These are phyloP conservation scores for Marmota monax DNA, from an alignment of 2,113 vertebrate genomes.

Conservation along the genomic window DNA sequence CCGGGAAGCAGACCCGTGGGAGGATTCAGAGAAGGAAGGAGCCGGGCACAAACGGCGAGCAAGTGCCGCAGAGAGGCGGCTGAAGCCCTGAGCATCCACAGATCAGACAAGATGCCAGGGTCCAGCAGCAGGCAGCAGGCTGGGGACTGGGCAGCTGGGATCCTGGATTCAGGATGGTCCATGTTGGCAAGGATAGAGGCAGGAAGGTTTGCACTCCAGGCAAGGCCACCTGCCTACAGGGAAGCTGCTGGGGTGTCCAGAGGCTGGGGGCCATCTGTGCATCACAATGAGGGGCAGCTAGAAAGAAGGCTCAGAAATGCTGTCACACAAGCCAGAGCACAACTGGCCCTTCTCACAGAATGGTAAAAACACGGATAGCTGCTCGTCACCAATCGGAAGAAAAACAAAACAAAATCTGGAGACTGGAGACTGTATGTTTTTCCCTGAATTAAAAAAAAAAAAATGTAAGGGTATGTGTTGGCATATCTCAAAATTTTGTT, in stretches of 20 bases:
- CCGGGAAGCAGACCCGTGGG: too few relatives aligned
- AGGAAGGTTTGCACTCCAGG: fast-evolving
- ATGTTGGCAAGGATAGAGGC: fast-evolving
- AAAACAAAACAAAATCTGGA: neutral
- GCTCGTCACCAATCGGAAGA: neutral
- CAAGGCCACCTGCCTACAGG: fast-evolving
- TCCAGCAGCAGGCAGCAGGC: neutral
- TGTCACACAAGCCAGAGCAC: fast-evolving
- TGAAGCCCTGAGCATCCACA: neutral
- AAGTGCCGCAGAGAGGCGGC: fast-evolving
- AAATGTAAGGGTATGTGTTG: neutral
- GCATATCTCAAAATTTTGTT: neutral
- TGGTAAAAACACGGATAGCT: fast-evolving
- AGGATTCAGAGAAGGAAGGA: neutral
- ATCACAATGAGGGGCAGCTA: neutral
- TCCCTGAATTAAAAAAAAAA: neutral
- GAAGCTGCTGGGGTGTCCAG: too few relatives aligned
- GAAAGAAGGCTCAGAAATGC: too few relatives aligned
- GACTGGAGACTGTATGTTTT: fast-evolving
- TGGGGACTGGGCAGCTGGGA: fast-evolving
- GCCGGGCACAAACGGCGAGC: fast-evolving
- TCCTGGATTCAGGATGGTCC: fast-evolving
- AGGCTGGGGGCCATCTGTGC: neutral
- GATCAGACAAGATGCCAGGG: fast-evolving
- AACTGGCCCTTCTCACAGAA: neutral